phyloP scores from a whole-genome alignment of 2,113 vertebrate species.

The Poeciliopsis turrubarensis region DNA sequence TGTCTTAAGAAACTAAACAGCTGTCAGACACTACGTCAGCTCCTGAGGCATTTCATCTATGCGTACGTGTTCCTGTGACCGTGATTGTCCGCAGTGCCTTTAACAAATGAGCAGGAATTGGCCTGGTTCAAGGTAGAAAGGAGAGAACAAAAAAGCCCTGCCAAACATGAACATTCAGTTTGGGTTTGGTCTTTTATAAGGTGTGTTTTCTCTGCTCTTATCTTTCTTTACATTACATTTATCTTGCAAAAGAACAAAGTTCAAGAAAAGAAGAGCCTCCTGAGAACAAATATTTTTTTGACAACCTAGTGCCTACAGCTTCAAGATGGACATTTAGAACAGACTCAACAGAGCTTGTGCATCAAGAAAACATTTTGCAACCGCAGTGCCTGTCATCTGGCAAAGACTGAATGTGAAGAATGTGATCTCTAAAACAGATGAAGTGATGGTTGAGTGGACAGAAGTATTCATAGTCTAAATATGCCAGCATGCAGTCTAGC shows the following conservation, averaged over 20 bases:
- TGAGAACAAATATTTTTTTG: slow-evolving; percentile 1
- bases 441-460: slow-evolving; percentile 44
- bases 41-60: slow-evolving; percentile 47
- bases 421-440: slow-evolving; percentile 43
- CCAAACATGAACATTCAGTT: too few relatives aligned
- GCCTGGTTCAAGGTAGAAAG: slow-evolving; percentile 10
- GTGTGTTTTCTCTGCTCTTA: not conserved
- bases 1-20: slow-evolving; percentile 60
- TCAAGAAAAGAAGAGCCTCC: not conserved
- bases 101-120: slow-evolving; percentile 28
- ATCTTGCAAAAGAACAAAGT: not conserved
- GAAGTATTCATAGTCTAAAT: slow-evolving; percentile 47
- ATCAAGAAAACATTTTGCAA: slow-evolving; percentile 34
- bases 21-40: slow-evolving; percentile 77
- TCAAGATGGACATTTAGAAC: not conserved
- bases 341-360: slow-evolving; percentile 16
- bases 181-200: not conserved
- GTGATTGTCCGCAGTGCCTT: slow-evolving; percentile 24
- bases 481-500: slow-evolving; percentile 34
- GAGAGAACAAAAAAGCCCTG: not conserved
- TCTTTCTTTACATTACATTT: slow-evolving; percentile 2
- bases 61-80: slow-evolving; percentile 28
- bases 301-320: slow-evolving; percentile 31
- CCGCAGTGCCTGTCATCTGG: slow-evolving; percentile 27
- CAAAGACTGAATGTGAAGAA: slow-evolving; percentile 32